These are phyloP conservation scores for Gobio gobio DNA, from an alignment of 2,113 vertebrate species.

Conservation along the genomic window DNA sequence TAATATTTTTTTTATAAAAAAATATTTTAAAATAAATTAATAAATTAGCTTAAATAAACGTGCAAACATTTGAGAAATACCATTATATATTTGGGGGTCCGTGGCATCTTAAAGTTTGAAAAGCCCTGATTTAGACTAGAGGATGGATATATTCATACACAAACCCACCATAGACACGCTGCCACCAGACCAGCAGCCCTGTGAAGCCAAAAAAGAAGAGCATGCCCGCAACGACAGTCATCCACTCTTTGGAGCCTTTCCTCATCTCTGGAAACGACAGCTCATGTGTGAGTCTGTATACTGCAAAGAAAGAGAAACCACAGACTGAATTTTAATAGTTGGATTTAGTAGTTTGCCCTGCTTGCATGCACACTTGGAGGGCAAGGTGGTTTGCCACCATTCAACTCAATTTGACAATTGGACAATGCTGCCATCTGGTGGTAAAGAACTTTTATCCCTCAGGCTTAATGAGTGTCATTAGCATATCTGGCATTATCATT, in stretches of 20 bases:
- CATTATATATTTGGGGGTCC: no score
- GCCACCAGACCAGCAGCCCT: conserved; percentile 78
- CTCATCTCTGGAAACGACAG: conserved; percentile 82
- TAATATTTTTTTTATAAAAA: no score
- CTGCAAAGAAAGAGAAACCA: conserved; percentile 61
- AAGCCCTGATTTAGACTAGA: no score
- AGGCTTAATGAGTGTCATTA: background rate
- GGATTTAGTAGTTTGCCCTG: background rate
- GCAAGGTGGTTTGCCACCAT: background rate
- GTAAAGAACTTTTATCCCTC: background rate
- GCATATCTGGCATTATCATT: background rate
- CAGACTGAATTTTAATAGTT: background rate
- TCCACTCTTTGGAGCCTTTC: conserved; percentile 78
- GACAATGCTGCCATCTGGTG: conserved; percentile 41
- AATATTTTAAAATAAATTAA: no score
- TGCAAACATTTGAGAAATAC: no score
- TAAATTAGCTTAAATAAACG: no score
- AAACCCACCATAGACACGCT: conserved; percentile 78
- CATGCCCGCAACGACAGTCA: conserved; percentile 74
- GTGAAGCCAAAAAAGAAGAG: conserved; percentile 77
- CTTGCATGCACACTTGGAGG: background rate
- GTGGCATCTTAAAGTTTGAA: no score
- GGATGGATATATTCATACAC: background rate
- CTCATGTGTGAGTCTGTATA: conserved; percentile 82
- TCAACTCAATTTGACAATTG: background rate